Evolutionary conservation across 92 coral and sea anemone species (phyloP).

Genomic region (Palythoa caribaeorum): DNA sequence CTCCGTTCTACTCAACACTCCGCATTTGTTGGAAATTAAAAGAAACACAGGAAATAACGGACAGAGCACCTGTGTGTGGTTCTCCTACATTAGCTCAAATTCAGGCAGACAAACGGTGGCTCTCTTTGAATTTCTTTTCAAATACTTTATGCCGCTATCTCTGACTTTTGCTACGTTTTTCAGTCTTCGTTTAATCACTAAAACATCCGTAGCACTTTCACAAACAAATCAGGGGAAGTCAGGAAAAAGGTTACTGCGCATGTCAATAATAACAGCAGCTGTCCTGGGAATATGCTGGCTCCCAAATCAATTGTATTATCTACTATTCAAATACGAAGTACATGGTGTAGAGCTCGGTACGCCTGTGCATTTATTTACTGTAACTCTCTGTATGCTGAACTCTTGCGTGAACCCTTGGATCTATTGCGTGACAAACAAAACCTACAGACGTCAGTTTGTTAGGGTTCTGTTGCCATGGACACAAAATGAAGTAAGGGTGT

Average conservation of each 20-base stretch:
- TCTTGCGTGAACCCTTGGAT: constrained; percentile 76
- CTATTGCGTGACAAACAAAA: constrained; percentile 67
- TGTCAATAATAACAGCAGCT: constrained; percentile 71
- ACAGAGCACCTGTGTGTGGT: constrained; percentile 73
- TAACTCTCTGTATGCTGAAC: constrained; percentile 72
- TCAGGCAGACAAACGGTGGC: constrained; percentile 77
- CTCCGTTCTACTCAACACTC: constrained; percentile 82
- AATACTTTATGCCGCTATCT: constrained; percentile 78
- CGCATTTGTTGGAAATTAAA: constrained; percentile 88
- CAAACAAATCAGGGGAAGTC: constrained; percentile 80
- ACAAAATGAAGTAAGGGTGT: constrained; percentile 11
- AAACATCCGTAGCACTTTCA: constrained; percentile 71
- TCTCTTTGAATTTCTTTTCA: constrained; percentile 77
- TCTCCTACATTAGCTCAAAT: constrained; percentile 66
- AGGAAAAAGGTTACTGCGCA: constrained; percentile 78
- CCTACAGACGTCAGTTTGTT: constrained; percentile 54
- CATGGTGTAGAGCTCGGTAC: constrained; percentile 55
- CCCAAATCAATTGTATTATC: constrained; percentile 76
- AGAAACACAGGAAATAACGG: constrained; percentile 49
- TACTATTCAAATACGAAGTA: constrained; percentile 70
- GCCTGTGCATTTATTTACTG: constrained; percentile 69
- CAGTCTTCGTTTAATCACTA: constrained; percentile 68
- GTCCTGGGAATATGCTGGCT: constrained; percentile 73
- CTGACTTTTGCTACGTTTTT: constrained; percentile 72
- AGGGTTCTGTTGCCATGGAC: constrained; percentile 52